Evolutionary conservation across 2,888 invertebrate species (phyloP), one percentile per base, ranked within the genome.

Genomic region (Artemia sinica): DNA sequence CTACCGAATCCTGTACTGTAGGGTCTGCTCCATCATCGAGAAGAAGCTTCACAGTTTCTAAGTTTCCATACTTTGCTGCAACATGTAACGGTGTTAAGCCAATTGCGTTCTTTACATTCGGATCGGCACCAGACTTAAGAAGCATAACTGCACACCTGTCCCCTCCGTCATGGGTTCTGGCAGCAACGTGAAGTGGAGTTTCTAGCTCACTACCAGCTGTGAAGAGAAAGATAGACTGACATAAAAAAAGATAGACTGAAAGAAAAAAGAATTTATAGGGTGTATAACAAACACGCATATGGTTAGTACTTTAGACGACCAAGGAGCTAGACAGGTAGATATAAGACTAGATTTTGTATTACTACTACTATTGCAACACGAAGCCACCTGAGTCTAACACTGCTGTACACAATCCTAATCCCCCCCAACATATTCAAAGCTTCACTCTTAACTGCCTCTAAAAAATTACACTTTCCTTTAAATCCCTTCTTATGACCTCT

Each of bases 71-170:
- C 73, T 89, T 85, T 0, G 96, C 91, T 0, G 97, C 93, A 18
- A 97, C 92, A 77, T 98, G 98, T 7, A 97, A 88, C 0, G 97
- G 93, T 1, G 96, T 96, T 80, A 95, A 91, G 2, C 96, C 95
- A 78, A 96, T 94, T 77, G 93, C 91, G 71, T 94, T 95, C 5
- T 88, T 86, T 71, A 95, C 85, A 80, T 98, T 97, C 1, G 96
- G 92, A 71, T 93, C 90, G 10, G 97, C 97, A 0, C 98, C 98
- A 5, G 95, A 95, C 79, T 98, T 98, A 52, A 98, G 81, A 72
- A 98, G 81, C 95, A 98, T 96, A 73, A 96, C 83, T 7, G 95
- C 96, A 79, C 97, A 97, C 75, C 88, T 85, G 76, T 91, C 89
- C 6, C 91, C 91, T 74, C 68, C 70, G 58, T 90, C 94, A 74